A percentile compares a stretch with the other conserved stretches of the same genome.
Evolutionary conservation across 2,797 vertebrate species (phyloP).

Genomic region (Synaphobranchus kaupii): DNA sequence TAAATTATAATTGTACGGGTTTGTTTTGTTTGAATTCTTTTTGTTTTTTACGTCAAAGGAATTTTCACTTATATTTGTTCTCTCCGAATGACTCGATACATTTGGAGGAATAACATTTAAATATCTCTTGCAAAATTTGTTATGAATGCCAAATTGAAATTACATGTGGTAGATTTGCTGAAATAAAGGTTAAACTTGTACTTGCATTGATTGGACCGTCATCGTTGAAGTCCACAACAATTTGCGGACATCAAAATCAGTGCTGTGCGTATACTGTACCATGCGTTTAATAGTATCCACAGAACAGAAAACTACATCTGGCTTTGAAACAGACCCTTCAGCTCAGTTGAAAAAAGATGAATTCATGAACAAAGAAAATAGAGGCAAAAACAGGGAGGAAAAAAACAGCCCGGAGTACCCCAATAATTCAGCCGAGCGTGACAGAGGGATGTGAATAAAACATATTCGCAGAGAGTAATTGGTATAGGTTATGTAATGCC

Average conservation of each 20-base stretch:
- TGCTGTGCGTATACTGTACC: not conserved
- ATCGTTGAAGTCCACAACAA: not conserved
- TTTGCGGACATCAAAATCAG: not conserved
- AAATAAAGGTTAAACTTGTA: conserved; percentile 37
- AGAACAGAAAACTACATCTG: not conserved
- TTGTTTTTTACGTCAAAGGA: not conserved
- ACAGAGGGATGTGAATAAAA: conserved; percentile 32
- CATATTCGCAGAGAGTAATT: conserved; percentile 35
- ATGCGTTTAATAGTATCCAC: not conserved
- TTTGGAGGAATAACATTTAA: not conserved
- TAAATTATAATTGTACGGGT: not conserved
- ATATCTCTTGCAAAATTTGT: conserved; percentile 20
- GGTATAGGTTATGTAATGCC: conserved; percentile 53
- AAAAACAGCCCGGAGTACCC: not conserved
- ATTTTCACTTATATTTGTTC: not conserved
- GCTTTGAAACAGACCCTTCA: not conserved
- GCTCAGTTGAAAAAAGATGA: not conserved
- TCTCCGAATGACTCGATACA: not conserved
- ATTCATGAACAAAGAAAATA: not conserved
- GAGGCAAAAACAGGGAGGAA: not conserved
- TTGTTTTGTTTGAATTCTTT: not conserved
- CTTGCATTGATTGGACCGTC: not conserved
- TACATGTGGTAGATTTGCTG: conserved; percentile 26
- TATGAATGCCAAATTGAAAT: not conserved
- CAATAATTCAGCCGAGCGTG: conserved; percentile 16